phyloP scores from a whole-genome alignment of 2,797 vertebrate species.

The Pantherophis vulpinus region DNA sequence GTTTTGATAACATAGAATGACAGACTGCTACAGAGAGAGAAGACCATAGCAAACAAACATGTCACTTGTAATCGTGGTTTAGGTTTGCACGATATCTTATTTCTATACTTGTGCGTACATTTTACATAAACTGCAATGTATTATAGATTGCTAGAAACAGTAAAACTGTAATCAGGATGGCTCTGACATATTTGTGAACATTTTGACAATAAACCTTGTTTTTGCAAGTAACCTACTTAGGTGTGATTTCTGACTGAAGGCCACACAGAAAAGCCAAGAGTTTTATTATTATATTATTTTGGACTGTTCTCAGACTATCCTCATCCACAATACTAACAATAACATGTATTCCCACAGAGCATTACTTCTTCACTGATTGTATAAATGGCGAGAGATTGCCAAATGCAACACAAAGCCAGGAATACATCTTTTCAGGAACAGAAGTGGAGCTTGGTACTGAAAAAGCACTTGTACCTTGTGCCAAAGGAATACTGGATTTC shows the following conservation, averaged over 20 bases:
- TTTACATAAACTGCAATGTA: not conserved
- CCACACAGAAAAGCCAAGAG: not conserved
- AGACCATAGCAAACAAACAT: conserved; percentile 49
- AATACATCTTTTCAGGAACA: not conserved
- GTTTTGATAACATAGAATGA: conserved; percentile 52
- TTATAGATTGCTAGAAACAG: too few species aligned
- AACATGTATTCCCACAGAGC: not conserved
- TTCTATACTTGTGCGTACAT: not conserved
- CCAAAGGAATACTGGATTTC: not conserved
- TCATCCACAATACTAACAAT: not conserved
- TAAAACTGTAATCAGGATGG: too few species aligned
- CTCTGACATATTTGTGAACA: too few species aligned
- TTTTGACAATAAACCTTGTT: too few species aligned
- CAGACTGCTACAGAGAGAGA: conserved; percentile 69
- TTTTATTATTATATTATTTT: not conserved
- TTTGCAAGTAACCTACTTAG: too few species aligned
- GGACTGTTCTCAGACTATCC: not conserved
- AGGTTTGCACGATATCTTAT: not conserved
- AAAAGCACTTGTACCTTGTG: not conserved
- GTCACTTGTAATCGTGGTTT: conserved; percentile 24
- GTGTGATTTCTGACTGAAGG: too few species aligned
- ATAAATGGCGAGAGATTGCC: not conserved
- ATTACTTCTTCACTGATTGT: not conserved
- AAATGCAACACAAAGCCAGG: not conserved
- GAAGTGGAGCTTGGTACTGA: not conserved